Evolutionary conservation across 2,888 invertebrate genomes (phyloP), one percentile per base, ranked within the genome.

Genomic region (Fragum whitleyi): DNA sequence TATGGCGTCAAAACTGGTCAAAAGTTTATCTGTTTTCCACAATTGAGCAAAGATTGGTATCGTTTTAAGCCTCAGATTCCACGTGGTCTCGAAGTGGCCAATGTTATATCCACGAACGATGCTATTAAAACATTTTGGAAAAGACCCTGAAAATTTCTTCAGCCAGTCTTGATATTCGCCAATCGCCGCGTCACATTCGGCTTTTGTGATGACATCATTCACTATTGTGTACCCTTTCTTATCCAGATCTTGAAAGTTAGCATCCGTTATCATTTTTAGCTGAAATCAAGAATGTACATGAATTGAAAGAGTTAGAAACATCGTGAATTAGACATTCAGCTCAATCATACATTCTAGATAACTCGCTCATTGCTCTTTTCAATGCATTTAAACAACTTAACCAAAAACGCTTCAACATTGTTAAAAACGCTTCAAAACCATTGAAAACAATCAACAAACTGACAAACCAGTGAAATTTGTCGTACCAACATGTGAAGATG

Each of bases 11-110:
- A 88, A 74, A 78, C 90, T 90, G 2, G 88, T 86, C 32, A 89
- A 72, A 9, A 91, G 85, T 67, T 91, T 91, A 0, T 89, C 87
- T 11, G 91, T 91, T 11, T 85, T 85, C 90, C 90, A 91, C 2
- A 91, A 26, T 16, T 85, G 73, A 2, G 85, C 73, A 78, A 91
- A 91, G 6, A 91, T 87, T 1, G 84, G 74, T 55, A 89, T 89
- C 0, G 89, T 80, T 57, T 83, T 77, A 9, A 90, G 83, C 1
- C 91, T 62, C 9, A 85, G 85, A 7, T 69, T 72, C 91, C 90
- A 91, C 21, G 88, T 81, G 2, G 86, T 57, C 2, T 84, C 80
- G 28, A 86, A 79, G 74, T 90, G 88, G 5, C 88, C 88, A 29
- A 83, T 80, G n/a, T 82, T 85, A 77, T 90, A 89, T 1, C 72